Evolutionary conservation across 2,888 invertebrate genomes (phyloP), one percentile per base, ranked within the genome.

Genomic region (Theodoxus fluviatilis): DNA sequence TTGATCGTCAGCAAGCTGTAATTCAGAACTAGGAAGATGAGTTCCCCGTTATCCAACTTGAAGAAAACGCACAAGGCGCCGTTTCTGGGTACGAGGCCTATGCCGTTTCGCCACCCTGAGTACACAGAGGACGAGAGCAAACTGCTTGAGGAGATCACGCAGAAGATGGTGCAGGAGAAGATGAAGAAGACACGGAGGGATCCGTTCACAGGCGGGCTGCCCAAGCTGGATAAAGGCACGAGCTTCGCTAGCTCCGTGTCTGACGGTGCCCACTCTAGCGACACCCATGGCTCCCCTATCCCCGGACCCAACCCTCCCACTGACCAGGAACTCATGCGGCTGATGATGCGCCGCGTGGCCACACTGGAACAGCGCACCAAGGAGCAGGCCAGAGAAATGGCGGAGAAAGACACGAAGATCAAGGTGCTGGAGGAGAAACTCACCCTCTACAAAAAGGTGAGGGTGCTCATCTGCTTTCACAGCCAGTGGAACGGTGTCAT

Each of bases 311-410:
- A n/a, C n/a, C n/a, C n/a, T n/a, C 84, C 85, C 3, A 78, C 76
- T 64, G 84, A 86, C 73, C 75, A 81, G 73, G 86, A 86, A 9
- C 74, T 86, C 49, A 84, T 86, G 84, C 76, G 81, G 4, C 70
- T 82, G 40, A 86, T 86, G 85, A 86, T 86, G 82, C 76, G 78
- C 15, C 75, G 82, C 22, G 79, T 86, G 15, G 74, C 80, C 37
- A 71, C 78, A 33, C 76, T 84, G 35, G 85, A 85, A 72, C 75
- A 79, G 67, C 79, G 79, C 72, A 67, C 61, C 7, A 59, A 66
- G 55, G 52, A 22, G 1, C 69, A 73, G 52, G 71, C 72, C 66
- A 57, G 47, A 49, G 72, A 73, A 25, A 55, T 72, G 15, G 31
- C 33, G 3, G 15, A 25, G 7, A 74, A 84, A 82, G 84, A 85